These are phyloP conservation scores for Gadopsis marmoratus DNA, from an alignment of 2,797 vertebrate genomes.

Conservation along the genomic window DNA sequence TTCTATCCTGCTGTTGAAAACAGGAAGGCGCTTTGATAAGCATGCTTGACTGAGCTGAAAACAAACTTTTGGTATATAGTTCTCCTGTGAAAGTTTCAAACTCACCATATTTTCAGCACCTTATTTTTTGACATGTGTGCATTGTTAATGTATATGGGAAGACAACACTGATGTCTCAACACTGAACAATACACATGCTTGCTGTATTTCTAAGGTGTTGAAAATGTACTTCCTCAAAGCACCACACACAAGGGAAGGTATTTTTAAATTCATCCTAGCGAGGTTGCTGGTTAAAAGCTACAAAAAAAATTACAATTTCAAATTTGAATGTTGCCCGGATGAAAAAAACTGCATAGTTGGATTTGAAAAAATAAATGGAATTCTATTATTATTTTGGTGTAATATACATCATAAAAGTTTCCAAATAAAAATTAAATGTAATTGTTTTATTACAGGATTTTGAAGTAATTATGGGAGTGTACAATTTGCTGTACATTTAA, in stretches of 20 bases:
- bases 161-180: not conserved
- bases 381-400: not conserved
- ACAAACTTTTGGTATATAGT: not conserved
- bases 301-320: not conserved
- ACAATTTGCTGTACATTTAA: not conserved
- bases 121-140: not conserved
- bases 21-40: not conserved
- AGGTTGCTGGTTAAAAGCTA: not conserved
- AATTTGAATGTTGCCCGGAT: not conserved
- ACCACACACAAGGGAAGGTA: not conserved
- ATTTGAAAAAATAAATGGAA: not conserved
- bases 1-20: conserved; percentile 1
- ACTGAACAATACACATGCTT: not conserved
- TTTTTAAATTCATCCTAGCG: not conserved
- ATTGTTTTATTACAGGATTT: not conserved
- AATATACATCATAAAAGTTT: not conserved
- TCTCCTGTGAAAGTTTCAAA: not conserved
- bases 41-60: not conserved
- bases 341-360: not conserved
- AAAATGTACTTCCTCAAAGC: not conserved
- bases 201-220: not conserved
- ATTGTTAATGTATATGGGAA: not conserved
- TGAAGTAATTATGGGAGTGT: not conserved
- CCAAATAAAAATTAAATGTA: not conserved
- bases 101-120: not conserved